These are phyloP conservation scores for Coendou prehensilis DNA, from an alignment of 2,797 vertebrate genomes.

Conservation along the genomic window DNA sequence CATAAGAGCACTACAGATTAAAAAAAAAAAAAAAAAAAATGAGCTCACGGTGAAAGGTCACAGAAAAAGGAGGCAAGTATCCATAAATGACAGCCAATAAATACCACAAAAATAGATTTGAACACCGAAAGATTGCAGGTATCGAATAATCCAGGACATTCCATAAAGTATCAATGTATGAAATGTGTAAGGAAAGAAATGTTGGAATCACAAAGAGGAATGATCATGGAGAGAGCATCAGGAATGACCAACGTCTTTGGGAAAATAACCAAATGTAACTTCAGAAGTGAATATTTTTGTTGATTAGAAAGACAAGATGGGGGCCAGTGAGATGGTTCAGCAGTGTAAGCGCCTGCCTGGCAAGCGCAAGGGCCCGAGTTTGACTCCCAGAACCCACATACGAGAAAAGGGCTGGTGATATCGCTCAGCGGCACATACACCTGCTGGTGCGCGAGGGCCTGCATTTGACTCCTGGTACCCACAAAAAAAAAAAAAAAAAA, in stretches of 20 bases:
- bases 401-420: no score
- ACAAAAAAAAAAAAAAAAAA: no score
- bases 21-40: background rate
- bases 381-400: no score
- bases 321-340: no score
- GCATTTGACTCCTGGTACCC: no score
- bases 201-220: background rate
- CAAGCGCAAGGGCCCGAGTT: no score
- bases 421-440: no score
- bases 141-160: background rate
- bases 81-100: background rate
- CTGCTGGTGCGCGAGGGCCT: no score
- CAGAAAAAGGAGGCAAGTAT: background rate
- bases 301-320: background rate
- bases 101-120: background rate
- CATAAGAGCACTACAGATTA: background rate
- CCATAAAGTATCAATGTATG: fast-evolving
- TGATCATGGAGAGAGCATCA: background rate
- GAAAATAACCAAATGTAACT: background rate
- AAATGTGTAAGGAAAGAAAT: background rate
- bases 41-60: background rate
- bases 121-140: background rate
- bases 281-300: background rate
- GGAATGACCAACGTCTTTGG: background rate
- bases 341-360: no score